These are phyloP conservation scores for Lasioglossum baleicum DNA, from an alignment of 1,140 invertebrate genomes.

Conservation along the genomic window DNA sequence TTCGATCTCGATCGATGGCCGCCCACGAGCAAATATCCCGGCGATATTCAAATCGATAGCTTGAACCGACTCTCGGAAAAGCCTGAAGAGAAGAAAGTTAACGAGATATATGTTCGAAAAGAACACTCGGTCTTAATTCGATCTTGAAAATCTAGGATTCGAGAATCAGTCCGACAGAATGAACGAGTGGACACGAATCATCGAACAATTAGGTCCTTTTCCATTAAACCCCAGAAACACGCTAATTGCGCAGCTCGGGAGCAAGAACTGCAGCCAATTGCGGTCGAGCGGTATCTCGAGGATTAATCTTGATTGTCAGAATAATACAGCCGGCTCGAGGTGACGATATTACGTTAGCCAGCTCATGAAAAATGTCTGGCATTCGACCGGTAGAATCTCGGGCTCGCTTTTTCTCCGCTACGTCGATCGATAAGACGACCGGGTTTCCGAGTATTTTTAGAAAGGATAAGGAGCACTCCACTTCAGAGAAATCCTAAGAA, in stretches of 20 bases:
- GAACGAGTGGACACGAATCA: neutral
- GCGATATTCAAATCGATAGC: no score
- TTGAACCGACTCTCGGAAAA: no score
- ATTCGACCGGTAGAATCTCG: neutral
- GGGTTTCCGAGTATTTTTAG: neutral
- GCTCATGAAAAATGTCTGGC: neutral
- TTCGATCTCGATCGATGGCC: no score
- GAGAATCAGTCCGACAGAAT: no score
- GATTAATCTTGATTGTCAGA: slow-evolving; percentile 10
- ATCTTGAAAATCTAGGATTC: no score
- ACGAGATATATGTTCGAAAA: no score
- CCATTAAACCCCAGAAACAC: neutral
- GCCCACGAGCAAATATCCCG: no score
- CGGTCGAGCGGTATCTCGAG: neutral
- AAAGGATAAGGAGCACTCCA: neutral
- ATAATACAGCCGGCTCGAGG: neutral
- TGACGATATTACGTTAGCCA: slow-evolving; percentile 11
- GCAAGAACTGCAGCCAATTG: neutral
- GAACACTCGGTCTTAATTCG: no score
- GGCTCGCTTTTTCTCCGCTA: no score
- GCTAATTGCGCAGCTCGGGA: neutral
- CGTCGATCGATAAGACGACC: neutral
- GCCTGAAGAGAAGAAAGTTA: no score
- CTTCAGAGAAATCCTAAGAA: neutral
- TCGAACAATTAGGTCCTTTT: slow-evolving; percentile 1